Evolutionary conservation across 2,113 vertebrate genomes (phyloP).

Genomic region (Chlorodrepanis virens): DNA sequence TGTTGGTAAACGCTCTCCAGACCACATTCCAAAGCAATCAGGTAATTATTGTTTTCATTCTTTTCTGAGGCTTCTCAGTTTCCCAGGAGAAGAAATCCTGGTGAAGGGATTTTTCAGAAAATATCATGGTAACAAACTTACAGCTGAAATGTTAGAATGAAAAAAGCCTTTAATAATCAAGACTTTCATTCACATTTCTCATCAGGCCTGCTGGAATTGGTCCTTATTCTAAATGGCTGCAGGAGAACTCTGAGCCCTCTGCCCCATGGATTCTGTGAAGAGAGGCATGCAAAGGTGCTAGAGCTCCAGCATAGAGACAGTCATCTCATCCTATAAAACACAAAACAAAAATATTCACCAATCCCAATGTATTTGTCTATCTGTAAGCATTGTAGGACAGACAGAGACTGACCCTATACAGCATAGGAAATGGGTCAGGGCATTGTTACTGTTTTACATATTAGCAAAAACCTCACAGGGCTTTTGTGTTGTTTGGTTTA

Average conservation of each 20-base stretch:
- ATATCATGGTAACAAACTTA: neutral
- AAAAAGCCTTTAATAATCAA: neutral
- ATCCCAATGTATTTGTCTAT: neutral
- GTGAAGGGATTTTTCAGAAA: too few relatives aligned
- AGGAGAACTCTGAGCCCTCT: neutral
- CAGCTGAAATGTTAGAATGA: neutral
- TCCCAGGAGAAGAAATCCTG: too few relatives aligned
- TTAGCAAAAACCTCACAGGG: neutral
- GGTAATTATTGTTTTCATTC: too few relatives aligned
- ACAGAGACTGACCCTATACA: neutral
- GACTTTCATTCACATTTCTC: neutral
- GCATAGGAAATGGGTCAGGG: neutral
- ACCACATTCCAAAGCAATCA: too few relatives aligned
- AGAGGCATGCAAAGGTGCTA: neutral
- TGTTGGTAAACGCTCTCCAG: too few relatives aligned
- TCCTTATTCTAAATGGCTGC: neutral
- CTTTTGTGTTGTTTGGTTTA: neutral
- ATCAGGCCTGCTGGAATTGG: neutral
- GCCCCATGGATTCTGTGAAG: neutral
- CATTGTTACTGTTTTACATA: neutral
- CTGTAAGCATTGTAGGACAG: neutral
- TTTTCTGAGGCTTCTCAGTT: too few relatives aligned
- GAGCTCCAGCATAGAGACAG: neutral
- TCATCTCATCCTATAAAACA: neutral
- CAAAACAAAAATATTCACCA: neutral